These are phyloP conservation scores for Acleris emargana DNA, from an alignment of 2,888 invertebrate species.

Conservation along the genomic window DNA sequence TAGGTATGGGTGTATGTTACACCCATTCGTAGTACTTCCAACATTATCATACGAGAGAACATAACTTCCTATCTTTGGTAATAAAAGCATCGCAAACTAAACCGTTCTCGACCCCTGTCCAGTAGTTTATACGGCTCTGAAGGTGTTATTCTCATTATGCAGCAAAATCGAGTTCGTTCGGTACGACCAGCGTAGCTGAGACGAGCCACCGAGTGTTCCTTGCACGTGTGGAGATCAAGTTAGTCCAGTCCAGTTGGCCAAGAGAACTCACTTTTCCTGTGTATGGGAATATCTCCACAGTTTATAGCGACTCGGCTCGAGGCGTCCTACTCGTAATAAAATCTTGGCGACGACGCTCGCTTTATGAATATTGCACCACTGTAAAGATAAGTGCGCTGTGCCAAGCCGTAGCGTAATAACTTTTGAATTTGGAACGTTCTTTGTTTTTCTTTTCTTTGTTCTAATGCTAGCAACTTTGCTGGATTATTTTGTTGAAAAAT, in stretches of 20 bases:
- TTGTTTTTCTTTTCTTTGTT: constrained; percentile 12
- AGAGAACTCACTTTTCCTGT: too few relatives aligned
- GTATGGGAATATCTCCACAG: constrained; percentile 43
- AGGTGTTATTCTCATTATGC: too few relatives aligned
- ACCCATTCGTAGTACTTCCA: too few relatives aligned
- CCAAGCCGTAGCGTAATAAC: constrained; percentile 52
- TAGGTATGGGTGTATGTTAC: too few relatives aligned
- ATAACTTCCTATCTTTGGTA: not conserved
- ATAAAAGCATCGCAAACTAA: constrained; percentile 6
- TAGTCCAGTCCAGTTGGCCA: too few relatives aligned
- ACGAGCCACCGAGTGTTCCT: too few relatives aligned
- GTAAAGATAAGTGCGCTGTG: constrained; percentile 63
- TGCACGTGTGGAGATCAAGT: too few relatives aligned
- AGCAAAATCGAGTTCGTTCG: too few relatives aligned
- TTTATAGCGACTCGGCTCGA: constrained; percentile 58
- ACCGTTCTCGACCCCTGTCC: constrained; percentile 52
- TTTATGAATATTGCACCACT: constrained; percentile 74
- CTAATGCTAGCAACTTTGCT: not conserved
- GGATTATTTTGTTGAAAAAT: too few relatives aligned
- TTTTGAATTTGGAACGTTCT: constrained; percentile 39
- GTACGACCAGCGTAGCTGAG: too few relatives aligned
- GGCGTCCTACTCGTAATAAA: constrained; percentile 68
- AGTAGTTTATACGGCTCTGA: constrained; percentile 63
- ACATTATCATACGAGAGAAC: not conserved
- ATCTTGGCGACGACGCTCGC: constrained; percentile 67